Conservation (phyloP, 2,888 invertebrate species). For the Hydroisotoma schaefferi region DNA sequence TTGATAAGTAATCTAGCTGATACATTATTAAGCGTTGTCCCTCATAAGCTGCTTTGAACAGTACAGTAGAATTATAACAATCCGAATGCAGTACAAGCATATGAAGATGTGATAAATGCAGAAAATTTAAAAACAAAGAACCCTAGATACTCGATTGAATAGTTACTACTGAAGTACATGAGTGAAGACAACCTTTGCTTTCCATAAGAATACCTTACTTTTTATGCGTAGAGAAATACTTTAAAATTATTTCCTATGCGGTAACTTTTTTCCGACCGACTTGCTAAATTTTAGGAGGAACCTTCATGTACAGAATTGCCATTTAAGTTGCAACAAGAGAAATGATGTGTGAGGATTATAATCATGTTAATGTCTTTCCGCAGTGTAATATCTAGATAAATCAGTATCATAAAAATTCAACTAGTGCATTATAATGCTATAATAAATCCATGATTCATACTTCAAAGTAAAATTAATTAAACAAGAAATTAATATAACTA, state of each 20-base stretch:
- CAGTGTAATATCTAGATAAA: conserved; percentile 11
- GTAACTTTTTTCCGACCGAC: background rate
- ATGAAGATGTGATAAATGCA: background rate
- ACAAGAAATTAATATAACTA: background rate
- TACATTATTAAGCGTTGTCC: no score
- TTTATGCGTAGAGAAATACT: no score
- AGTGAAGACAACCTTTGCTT: background rate
- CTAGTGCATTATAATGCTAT: no score
- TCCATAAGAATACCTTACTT: background rate
- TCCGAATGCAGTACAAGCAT: no score
- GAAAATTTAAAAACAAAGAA: conserved; percentile 4
- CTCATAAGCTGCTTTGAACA: no score
- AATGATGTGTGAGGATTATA: conserved; percentile 1
- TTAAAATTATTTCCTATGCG: background rate
- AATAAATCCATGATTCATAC: no score
- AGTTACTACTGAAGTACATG: conserved; percentile 2
- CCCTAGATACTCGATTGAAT: conserved; percentile 8
- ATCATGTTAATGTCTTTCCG: conserved; percentile 14
- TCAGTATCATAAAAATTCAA: background rate
- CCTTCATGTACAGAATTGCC: background rate
- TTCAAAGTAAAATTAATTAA: no score
- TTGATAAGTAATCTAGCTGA: no score
- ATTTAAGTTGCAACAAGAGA: background rate
- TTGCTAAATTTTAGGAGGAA: background rate
- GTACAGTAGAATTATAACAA: no score